phyloP scores from a whole-genome alignment of 1,140 invertebrate genomes.

The Bombus soroeensis region DNA sequence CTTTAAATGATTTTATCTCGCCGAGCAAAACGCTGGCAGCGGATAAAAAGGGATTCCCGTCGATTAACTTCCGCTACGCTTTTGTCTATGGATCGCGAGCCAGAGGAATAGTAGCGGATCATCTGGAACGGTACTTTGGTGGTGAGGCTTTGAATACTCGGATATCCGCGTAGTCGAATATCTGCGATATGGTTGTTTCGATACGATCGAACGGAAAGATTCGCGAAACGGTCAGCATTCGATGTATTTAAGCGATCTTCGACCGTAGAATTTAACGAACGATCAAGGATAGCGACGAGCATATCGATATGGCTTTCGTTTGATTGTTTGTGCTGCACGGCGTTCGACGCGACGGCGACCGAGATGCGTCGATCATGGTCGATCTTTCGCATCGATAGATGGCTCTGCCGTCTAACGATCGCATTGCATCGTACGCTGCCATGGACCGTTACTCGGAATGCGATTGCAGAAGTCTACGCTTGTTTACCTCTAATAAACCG shows the following conservation, averaged over 20 bases:
- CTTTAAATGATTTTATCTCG: slow-evolving; percentile 58
- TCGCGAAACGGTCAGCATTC: not conserved
- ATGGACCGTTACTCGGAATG: slow-evolving; percentile 37
- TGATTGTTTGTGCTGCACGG: not conserved
- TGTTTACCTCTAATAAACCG: slow-evolving; percentile 21
- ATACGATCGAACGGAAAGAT: slow-evolving; percentile 17
- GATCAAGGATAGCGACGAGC: not conserved
- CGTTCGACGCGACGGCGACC: not conserved
- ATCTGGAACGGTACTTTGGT: slow-evolving; percentile 26
- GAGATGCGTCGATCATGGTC: slow-evolving; percentile 24
- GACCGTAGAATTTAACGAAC: not conserved
- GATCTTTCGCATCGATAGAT: slow-evolving; percentile 36
- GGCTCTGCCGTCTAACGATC: slow-evolving; percentile 11
- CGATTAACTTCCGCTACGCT: slow-evolving; percentile 65
- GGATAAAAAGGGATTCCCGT: slow-evolving; percentile 61
- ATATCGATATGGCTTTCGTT: not conserved
- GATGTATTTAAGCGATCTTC: slow-evolving; percentile 1
- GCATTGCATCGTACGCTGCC: not conserved
- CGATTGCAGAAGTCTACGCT: not conserved
- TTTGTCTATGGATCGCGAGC: slow-evolving; percentile 42
- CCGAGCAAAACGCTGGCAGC: slow-evolving; percentile 48
- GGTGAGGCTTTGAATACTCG: slow-evolving; percentile 11
- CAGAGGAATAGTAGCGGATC: slow-evolving; percentile 7
- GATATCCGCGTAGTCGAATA: slow-evolving; percentile 38
- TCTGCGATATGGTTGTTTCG: slow-evolving; percentile 10